Percentiles rank a stretch among this genome's conserved stretches.
These are phyloP conservation scores for Sarcophaga caerulescens DNA, from an alignment of 2,888 invertebrate species.

Conservation along the genomic window DNA sequence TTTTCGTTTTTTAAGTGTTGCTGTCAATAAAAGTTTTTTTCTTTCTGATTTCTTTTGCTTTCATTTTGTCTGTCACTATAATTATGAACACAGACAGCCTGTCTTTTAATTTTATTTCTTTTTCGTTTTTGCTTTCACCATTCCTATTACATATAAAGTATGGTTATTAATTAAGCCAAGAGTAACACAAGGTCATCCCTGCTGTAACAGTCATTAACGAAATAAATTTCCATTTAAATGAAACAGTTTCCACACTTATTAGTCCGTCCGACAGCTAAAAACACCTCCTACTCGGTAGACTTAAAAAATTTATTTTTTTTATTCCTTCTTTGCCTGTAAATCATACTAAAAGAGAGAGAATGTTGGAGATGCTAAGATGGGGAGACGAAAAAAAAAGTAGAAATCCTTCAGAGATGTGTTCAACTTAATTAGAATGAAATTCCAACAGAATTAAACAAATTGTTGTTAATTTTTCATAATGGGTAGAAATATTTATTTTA, in stretches of 20 bases:
- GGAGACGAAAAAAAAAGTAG: too few species aligned
- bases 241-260: background rate
- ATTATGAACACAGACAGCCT: conserved; percentile 2
- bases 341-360: background rate
- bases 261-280: background rate
- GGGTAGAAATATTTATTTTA: conserved; percentile 1
- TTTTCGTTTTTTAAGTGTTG: background rate
- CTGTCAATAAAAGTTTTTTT: background rate
- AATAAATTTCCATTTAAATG: conserved; percentile 22
- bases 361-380: too few species aligned
- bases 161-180: background rate
- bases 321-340: background rate
- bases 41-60: background rate
- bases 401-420: conserved; percentile 5
- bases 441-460: conserved; percentile 31
- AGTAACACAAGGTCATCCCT: background rate
- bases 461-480: conserved; percentile 45
- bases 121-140: background rate
- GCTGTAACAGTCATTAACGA: background rate
- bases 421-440: conserved; percentile 55
- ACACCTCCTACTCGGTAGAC: background rate
- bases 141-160: background rate
- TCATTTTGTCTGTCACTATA: background rate
- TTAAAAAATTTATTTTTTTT: background rate
- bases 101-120: background rate